Conservation (phyloP, 2,113 vertebrate species). For the Crotophaga sulcirostris region DNA sequence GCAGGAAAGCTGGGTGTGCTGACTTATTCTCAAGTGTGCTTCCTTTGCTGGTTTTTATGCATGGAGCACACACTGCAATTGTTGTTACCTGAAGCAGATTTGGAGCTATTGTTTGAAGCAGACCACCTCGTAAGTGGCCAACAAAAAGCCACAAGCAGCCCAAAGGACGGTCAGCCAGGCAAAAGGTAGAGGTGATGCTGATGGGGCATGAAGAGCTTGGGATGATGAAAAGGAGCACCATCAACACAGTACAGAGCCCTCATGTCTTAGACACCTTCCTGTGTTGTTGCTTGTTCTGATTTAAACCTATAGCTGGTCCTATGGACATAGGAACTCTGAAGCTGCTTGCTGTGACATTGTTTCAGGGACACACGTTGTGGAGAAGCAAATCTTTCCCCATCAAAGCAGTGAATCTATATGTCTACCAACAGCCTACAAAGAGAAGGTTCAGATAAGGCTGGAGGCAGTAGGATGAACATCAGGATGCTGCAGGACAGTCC, state of each 20-base stretch:
- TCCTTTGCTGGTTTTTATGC: not conserved
- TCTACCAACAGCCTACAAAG: not conserved
- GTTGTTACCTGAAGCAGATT: not conserved
- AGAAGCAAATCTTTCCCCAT: not conserved
- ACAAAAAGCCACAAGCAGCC: not conserved
- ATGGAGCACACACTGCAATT: not conserved
- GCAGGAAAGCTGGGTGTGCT: not conserved
- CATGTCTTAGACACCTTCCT: not conserved
- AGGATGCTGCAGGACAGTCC: not conserved
- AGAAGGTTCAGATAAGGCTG: not conserved
- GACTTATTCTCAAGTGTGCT: not conserved
- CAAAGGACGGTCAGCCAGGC: not conserved
- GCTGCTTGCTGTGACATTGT: not conserved
- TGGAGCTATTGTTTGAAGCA: not conserved
- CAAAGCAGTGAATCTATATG: not conserved
- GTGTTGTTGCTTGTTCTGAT: not conserved
- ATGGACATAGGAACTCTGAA: not conserved
- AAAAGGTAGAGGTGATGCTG: not conserved
- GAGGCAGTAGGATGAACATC: not conserved
- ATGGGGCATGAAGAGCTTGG: not conserved
- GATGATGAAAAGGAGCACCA: not conserved
- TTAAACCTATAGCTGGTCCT: not conserved
- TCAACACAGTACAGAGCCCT: accelerated
- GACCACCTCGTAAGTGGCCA: accelerated
- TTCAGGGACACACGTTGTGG: not conserved